These are phyloP conservation scores for Coreius guichenoti DNA, from an alignment of 2,797 vertebrate species.

Conservation along the genomic window DNA sequence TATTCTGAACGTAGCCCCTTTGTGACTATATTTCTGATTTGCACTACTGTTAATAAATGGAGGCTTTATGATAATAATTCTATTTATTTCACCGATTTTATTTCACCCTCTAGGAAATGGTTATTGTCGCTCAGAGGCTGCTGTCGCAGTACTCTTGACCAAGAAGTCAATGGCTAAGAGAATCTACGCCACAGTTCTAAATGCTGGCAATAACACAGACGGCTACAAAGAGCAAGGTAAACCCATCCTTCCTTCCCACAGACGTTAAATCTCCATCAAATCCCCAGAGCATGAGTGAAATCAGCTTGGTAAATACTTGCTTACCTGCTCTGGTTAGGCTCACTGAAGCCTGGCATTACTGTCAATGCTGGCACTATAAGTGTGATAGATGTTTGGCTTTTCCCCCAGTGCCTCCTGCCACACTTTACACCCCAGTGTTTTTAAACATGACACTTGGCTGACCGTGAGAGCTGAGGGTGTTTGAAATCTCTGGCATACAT, in stretches of 20 bases:
- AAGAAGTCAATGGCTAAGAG: constrained; percentile 88
- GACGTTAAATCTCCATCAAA: not conserved
- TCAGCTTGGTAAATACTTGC: constrained; percentile 10
- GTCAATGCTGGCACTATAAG: constrained; percentile 13
- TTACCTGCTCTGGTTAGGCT: not conserved
- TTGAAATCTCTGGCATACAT: not conserved
- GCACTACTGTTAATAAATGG: not conserved
- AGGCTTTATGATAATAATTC: not conserved
- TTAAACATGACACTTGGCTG: constrained; percentile 39
- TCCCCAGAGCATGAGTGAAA: constrained; percentile 5
- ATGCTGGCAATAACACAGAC: constrained; percentile 93
- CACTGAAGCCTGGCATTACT: constrained; percentile 15
- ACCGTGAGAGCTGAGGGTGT: not conserved
- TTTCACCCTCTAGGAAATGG: constrained; percentile 82
- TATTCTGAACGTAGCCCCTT: not conserved
- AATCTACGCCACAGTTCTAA: constrained; percentile 91
- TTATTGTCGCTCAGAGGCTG: constrained; percentile 94
- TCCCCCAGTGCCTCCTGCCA: constrained; percentile 63
- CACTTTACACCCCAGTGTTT: constrained; percentile 46
- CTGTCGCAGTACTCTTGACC: constrained; percentile 85
- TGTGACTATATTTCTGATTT: not conserved
- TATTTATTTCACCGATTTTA: too few relatives aligned
- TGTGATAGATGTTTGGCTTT: constrained; percentile 45
- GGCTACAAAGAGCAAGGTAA: constrained; percentile 96
- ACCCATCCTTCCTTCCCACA: not conserved